Percentiles rank a stretch among this genome's conserved stretches.
Evolutionary conservation across 2,888 invertebrate genomes (phyloP).

Genomic region (Asteroscopus sphinx): DNA sequence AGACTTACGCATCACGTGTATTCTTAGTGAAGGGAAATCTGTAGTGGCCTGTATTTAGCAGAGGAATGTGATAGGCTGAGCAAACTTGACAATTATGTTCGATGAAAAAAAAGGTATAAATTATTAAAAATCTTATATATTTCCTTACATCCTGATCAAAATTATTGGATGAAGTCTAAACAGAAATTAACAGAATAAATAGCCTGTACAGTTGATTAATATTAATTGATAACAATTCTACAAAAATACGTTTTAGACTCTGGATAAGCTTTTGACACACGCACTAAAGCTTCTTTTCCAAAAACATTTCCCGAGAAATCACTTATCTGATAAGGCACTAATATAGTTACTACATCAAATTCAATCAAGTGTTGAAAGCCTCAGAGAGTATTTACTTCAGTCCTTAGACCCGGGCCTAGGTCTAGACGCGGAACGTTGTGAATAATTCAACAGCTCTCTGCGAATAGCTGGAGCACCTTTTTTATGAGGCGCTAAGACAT

Average conservation of each 20-base stretch:
- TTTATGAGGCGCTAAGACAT: slow-evolving; percentile 22
- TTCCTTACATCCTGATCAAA: too few species aligned
- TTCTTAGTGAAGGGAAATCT: too few species aligned
- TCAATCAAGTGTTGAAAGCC: slow-evolving; percentile 41
- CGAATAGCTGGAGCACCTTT: slow-evolving; percentile 32
- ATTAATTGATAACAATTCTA: background rate
- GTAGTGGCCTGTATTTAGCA: too few species aligned
- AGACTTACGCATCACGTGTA: too few species aligned
- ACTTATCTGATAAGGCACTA: slow-evolving; percentile 24
- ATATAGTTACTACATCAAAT: slow-evolving; percentile 39
- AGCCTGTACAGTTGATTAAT: background rate
- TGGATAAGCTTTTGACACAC: slow-evolving; percentile 18
- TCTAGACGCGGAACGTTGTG: slow-evolving; percentile 56
- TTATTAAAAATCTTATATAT: too few species aligned
- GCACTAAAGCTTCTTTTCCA: slow-evolving; percentile 13
- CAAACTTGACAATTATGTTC: too few species aligned
- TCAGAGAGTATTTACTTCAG: slow-evolving; percentile 5
- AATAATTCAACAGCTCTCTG: slow-evolving; percentile 60
- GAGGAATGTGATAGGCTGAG: too few species aligned
- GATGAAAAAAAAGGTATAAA: too few species aligned
- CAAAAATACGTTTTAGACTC: slow-evolving; percentile 6
- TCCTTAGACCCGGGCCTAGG: slow-evolving; percentile 22
- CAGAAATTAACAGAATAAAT: too few species aligned
- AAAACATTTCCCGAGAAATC: slow-evolving; percentile 19
- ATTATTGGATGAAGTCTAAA: too few species aligned